Evolutionary conservation across 1,140 invertebrate species (phyloP), one percentile per base, ranked within the genome.

Genomic region (Battus philenor): DNA sequence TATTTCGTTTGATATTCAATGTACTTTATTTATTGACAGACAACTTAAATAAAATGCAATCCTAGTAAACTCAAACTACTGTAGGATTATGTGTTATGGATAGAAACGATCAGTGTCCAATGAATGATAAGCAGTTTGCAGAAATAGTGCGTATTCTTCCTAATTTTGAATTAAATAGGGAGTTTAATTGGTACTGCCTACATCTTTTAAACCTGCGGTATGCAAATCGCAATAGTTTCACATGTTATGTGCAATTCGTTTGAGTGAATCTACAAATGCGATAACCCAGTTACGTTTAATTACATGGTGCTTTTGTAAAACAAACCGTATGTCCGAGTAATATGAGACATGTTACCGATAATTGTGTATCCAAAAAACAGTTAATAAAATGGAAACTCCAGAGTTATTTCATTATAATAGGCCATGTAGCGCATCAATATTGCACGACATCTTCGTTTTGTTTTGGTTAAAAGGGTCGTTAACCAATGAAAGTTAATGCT

Each of bases 211-310:
- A n/a, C n/a, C 16, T 20, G 17, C 17, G 16, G 16, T 17, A 34
- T 34, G 32, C 20, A 34, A 20, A 1, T 34, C 32, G 32, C 16
- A 18, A 34, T 17, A 16, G 32, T 34, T 34, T 34, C 33, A 36
- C 17, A 36, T 36, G 6, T 36, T 16, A 18, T 17, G 33, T 36
- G 17, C 17, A 17, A 36, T 36, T 15, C 33, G 33, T 22, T 36
- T 20, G 20, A 11, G 9, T 20, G 9, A 36, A 36, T 36, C 33
- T 36, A 1, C 16, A 9, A 18, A 17, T 36, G 17, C 17, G 33
- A 36, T 36, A 36, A 36, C 33, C 33, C 33, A 36, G 33, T 36
- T 36, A 36, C 33, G 16, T 36, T 36, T 36, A 36, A 36, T 36
- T 36, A 11, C 16, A 10, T 10, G 6, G 17, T 10, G 20, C 7